Conservation (phyloP, 2,113 vertebrate species). For the Poeciliopsis prolifica region DNA sequence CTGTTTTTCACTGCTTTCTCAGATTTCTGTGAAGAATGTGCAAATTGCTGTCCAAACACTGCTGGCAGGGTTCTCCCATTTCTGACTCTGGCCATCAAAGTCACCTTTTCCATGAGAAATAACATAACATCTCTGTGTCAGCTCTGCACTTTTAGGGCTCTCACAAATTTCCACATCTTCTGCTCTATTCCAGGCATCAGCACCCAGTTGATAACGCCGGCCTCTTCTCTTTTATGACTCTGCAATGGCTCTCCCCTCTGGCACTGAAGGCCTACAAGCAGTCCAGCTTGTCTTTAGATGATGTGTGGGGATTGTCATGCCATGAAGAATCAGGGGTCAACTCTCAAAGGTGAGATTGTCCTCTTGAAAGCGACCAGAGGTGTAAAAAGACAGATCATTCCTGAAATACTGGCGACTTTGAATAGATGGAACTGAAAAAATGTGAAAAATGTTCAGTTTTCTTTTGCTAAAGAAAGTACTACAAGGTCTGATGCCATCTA, state of each 20-base stretch:
- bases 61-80: slow-evolving; percentile 59
- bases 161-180: slow-evolving; percentile 45
- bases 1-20: slow-evolving; percentile 55
- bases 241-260: slow-evolving; percentile 84
- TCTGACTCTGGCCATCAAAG: slow-evolving; percentile 39
- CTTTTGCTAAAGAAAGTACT: too few relatives aligned
- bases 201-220: slow-evolving; percentile 87
- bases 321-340: slow-evolving; percentile 82
- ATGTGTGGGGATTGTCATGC: slow-evolving; percentile 83
- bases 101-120: slow-evolving; percentile 21
- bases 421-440: slow-evolving; percentile 1
- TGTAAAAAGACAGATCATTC: slow-evolving; percentile 8
- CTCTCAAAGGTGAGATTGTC: slow-evolving; percentile 77
- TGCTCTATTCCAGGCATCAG: slow-evolving; percentile 76
- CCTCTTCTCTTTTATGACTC: slow-evolving; percentile 85
- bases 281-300: slow-evolving; percentile 74
- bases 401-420: slow-evolving; percentile 10
- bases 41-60: slow-evolving; percentile 78
- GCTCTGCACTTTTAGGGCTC: slow-evolving; percentile 39
- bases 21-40: slow-evolving; percentile 73
- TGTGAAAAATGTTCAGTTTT: background rate
- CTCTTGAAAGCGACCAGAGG: slow-evolving; percentile 24
- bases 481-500: too few relatives aligned
- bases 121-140: slow-evolving; percentile 51
- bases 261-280: slow-evolving; percentile 77